phyloP scores from a whole-genome alignment of 2,113 vertebrate genomes.

The Paralichthys olivaceus region DNA sequence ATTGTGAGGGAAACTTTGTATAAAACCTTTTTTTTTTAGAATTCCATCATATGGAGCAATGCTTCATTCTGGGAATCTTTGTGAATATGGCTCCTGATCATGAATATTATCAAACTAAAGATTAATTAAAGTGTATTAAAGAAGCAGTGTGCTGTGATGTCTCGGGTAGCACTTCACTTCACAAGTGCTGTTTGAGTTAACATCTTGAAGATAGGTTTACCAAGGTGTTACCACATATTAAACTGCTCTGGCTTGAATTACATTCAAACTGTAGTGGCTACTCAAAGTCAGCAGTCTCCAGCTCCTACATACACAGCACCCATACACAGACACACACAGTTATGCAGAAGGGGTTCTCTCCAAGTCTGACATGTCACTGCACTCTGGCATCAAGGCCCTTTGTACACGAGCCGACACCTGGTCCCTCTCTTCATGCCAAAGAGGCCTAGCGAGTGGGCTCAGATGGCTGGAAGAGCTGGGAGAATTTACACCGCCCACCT shows the following conservation, averaged over 20 bases:
- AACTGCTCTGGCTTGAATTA: conserved; percentile 13
- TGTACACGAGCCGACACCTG: conserved; percentile 75
- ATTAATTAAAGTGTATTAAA: background rate
- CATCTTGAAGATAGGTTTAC: conserved; percentile 9
- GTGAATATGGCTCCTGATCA: background rate
- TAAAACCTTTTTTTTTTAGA: no score
- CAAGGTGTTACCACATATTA: conserved; percentile 24
- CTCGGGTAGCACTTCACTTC: conserved; percentile 2
- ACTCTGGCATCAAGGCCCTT: conserved; percentile 73
- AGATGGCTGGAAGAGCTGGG: conserved; percentile 68
- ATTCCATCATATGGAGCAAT: no score
- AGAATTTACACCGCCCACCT: conserved; percentile 64
- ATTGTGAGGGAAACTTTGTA: no score
- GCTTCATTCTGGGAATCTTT: no score
- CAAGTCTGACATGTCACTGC: conserved; percentile 64
- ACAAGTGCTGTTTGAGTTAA: conserved; percentile 12
- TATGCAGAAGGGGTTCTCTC: conserved; percentile 60
- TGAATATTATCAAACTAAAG: background rate
- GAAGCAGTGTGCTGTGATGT: background rate
- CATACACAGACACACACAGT: conserved; percentile 1
- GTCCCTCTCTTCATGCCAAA: conserved; percentile 76
- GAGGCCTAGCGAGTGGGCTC: conserved; percentile 67
- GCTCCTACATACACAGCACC: background rate
- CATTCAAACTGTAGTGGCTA: conserved; percentile 18
- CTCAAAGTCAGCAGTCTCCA: conserved; percentile 18